Evolutionary conservation across 2,113 vertebrate species (phyloP).

Genomic region (Dasyurus viverrinus): DNA sequence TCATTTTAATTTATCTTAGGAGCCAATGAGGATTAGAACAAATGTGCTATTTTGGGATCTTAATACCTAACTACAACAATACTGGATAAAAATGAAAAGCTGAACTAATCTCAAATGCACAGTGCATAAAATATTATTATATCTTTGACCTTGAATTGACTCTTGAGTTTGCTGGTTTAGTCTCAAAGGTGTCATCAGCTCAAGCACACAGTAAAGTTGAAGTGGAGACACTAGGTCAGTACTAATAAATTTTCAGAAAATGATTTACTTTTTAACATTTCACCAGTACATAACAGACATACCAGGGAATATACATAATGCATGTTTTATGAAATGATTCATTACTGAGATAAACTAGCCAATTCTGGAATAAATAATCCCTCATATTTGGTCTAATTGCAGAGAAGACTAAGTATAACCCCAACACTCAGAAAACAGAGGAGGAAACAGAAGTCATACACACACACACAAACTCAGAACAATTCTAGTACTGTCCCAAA

Average conservation of each 20-base stretch:
- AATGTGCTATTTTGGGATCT: background rate
- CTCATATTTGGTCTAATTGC: background rate
- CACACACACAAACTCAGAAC: background rate
- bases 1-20: background rate
- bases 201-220: background rate
- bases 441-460: background rate
- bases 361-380: background rate
- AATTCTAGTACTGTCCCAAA: background rate
- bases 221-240: background rate
- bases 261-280: background rate
- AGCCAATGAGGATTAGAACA: background rate
- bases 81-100: background rate
- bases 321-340: background rate
- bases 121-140: background rate
- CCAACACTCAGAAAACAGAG: background rate
- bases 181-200: background rate
- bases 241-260: background rate
- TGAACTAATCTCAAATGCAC: background rate
- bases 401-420: background rate
- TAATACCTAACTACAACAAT: background rate
- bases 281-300: background rate
- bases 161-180: background rate
- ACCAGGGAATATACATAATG: background rate
- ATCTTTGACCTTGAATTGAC: background rate
- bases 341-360: background rate